These are phyloP conservation scores for Hepsetus odoe DNA, from an alignment of 2,113 vertebrate genomes.

Conservation along the genomic window DNA sequence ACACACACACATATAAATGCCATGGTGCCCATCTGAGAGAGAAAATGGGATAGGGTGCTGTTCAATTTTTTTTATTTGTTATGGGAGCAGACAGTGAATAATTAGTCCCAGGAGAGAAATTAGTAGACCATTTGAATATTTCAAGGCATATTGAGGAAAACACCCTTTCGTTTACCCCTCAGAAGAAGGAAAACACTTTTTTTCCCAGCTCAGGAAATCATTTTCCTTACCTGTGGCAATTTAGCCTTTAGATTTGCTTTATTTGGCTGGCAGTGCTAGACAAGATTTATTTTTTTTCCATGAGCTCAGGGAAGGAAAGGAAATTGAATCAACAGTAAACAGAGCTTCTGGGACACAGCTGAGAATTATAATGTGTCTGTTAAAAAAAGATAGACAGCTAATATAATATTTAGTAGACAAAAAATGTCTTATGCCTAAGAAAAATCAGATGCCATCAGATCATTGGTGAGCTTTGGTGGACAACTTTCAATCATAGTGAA, in stretches of 20 bases:
- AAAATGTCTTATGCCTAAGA: no score
- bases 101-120: conserved; percentile 66
- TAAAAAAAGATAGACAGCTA: neutral
- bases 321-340: conserved; percentile 16
- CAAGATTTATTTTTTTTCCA: neutral
- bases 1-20: neutral
- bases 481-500: no score
- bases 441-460: no score
- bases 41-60: conserved; percentile 27
- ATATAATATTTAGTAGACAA: neutral
- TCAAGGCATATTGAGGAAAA: conserved; percentile 20
- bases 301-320: neutral
- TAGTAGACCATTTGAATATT: conserved; percentile 38
- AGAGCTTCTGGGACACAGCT: neutral
- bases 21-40: conserved; percentile 46
- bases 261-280: neutral
- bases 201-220: neutral
- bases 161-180: neutral
- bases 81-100: conserved; percentile 51
- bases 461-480: no score
- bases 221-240: conserved; percentile 6
- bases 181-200: neutral
- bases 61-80: conserved; percentile 47
- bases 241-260: conserved; percentile 8
- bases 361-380: neutral